Conservation (phyloP, 2,888 invertebrate genomes). For the Ophion slaviceki region DNA sequence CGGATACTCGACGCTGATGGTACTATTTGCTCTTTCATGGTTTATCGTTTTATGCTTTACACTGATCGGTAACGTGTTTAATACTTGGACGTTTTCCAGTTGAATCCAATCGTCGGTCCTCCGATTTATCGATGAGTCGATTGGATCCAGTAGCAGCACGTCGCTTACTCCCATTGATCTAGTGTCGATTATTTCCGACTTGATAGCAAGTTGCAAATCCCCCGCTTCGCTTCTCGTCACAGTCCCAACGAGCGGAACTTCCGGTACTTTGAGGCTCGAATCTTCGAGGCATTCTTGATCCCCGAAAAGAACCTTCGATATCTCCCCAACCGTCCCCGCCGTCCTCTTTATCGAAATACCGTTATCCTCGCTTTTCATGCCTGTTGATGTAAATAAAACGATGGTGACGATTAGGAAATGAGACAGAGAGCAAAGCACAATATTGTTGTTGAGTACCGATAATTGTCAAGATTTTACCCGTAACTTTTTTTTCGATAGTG, state of each 20-base stretch:
- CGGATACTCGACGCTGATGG: slow-evolving; percentile 59
- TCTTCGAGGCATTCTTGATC: slow-evolving; percentile 66
- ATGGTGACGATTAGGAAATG: background rate
- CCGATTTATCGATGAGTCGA: slow-evolving; percentile 61
- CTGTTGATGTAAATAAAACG: slow-evolving; percentile 67
- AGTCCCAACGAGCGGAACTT: slow-evolving; percentile 49
- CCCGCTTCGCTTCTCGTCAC: slow-evolving; percentile 25
- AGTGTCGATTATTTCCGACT: slow-evolving; percentile 58
- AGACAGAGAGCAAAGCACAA: background rate
- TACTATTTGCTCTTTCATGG: slow-evolving; percentile 31
- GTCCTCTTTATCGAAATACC: slow-evolving; percentile 74
- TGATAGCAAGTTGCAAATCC: slow-evolving; percentile 39
- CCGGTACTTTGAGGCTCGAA: slow-evolving; percentile 59
- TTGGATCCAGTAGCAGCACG: slow-evolving; percentile 65
- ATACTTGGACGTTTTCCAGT: slow-evolving; percentile 49
- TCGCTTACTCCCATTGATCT: slow-evolving; percentile 59
- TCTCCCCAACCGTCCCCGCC: slow-evolving; percentile 68
- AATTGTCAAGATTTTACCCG: background rate
- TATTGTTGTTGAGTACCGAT: background rate
- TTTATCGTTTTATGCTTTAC: slow-evolving; percentile 47
- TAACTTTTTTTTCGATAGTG: background rate
- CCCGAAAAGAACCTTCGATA: slow-evolving; percentile 52
- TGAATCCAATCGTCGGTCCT: slow-evolving; percentile 69
- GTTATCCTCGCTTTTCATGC: slow-evolving; percentile 77
- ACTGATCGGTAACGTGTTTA: slow-evolving; percentile 27